Evolutionary conservation across 2,797 vertebrate species (phyloP), one percentile per base, ranked within the genome.

Genomic region (Neosalanx taihuensis): DNA sequence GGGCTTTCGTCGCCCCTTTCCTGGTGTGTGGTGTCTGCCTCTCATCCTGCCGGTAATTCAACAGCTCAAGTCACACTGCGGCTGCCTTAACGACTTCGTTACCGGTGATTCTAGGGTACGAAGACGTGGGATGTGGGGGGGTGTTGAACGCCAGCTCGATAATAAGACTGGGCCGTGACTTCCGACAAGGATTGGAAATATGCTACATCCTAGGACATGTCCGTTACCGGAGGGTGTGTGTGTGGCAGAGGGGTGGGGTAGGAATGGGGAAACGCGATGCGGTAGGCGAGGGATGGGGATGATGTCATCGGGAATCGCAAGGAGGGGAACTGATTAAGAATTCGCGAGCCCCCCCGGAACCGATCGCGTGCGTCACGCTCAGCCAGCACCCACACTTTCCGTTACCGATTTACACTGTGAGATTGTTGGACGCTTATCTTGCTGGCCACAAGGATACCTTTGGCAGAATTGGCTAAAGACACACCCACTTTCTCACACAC

Each of bases 261-360:
- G 59, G 20, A 61, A 78, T 60, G 64, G 63, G 53, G 77, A 85
- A 79, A 86, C 62, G 86, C 83, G 86, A 87, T 89, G 85, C 86
- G 83, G 88, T 80, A 86, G 62, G 76, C 70, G 79, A 80, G 79
- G 76, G 75, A 65, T 87, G 86, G 67, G 84, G 88, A 87, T 94
- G 85, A 86, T 81, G 86, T 93, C 93, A 93, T 93, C 86, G 84
- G 86, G 85, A 91, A 81, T 88, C 83, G 85, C 85, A 80, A 80
- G 72, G 49, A 77, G 72, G 82, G 77, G 74, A 81, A 76, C 79
- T 84, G 86, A 84, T 86, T 76, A 75, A 79, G 81, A 83, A 85
- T 82, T 74, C 82, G 68, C 71, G 82, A 81, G 20, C 57, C 18
- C 75, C 75, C 65, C 69, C 30, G 65, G 18, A 9, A 66, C 30